A percentile compares a stretch with the other conserved stretches of the same genome.
Conservation (phyloP, 2,888 invertebrate genomes). For the Aspidiotus rigidus region DNA sequence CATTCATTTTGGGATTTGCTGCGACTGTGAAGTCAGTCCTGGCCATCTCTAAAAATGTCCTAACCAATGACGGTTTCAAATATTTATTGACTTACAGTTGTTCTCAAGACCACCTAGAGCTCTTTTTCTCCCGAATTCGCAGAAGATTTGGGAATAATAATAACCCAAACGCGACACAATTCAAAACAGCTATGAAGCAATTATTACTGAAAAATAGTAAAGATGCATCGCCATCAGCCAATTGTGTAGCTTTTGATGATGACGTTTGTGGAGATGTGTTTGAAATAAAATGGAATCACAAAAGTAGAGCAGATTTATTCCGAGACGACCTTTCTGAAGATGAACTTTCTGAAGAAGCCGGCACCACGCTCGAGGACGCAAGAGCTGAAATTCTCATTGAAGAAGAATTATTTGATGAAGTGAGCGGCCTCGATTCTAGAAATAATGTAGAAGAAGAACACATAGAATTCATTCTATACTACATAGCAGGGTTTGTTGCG, state of each 20-base stretch:
- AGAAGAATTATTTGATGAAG: too few relatives aligned
- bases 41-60: not conserved
- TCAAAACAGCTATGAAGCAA: not conserved
- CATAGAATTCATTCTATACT: too few relatives aligned
- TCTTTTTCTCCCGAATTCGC: not conserved
- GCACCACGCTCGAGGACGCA: too few relatives aligned
- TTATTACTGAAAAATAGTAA: not conserved
- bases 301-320: too few relatives aligned
- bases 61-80: not conserved
- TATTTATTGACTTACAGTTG: not conserved
- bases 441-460: too few relatives aligned
- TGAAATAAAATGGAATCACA: too few relatives aligned
- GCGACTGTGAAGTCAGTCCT: not conserved
- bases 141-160: conserved; percentile 1
- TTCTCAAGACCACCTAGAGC: not conserved
- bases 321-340: too few relatives aligned
- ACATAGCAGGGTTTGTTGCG: too few relatives aligned
- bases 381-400: too few relatives aligned
- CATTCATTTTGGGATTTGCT: not conserved
- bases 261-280: too few relatives aligned
- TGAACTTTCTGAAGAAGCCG: too few relatives aligned
- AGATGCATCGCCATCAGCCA: not conserved
- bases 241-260: not conserved
- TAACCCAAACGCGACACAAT: not conserved
- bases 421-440: too few relatives aligned